A percentile compares a stretch with the other conserved stretches of the same genome.
Evolutionary conservation across 2,888 invertebrate genomes (phyloP).

Genomic region (Andrena marginata): DNA sequence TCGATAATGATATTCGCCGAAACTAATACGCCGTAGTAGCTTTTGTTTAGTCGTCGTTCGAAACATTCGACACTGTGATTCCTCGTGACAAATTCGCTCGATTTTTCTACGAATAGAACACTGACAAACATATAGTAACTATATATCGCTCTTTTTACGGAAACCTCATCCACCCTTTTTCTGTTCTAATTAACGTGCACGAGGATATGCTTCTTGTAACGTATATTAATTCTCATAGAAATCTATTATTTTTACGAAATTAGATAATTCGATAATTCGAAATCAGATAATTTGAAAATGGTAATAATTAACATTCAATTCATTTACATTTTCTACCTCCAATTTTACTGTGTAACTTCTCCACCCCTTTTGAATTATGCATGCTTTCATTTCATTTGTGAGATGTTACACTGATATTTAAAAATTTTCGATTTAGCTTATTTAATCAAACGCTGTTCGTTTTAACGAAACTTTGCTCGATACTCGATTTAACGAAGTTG

Average conservation of each 20-base stretch:
- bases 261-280: not conserved
- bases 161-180: not conserved
- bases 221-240: not conserved
- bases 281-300: not conserved
- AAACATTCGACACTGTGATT: constrained; percentile 16
- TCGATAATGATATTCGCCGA: constrained; percentile 58
- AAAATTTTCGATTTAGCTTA: too few relatives aligned
- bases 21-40: constrained; percentile 22
- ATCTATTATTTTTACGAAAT: not conserved
- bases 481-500: not conserved
- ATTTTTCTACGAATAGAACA: constrained; percentile 4
- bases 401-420: too few relatives aligned
- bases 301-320: not conserved
- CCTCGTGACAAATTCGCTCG: constrained; percentile 29
- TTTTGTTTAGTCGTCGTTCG: constrained; percentile 30
- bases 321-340: too few relatives aligned
- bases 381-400: too few relatives aligned
- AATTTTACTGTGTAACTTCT: too few relatives aligned
- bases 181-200: not conserved
- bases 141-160: not conserved
- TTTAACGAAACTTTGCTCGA: not conserved
- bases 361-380: too few relatives aligned
- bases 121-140: not conserved
- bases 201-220: not conserved
- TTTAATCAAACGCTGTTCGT: too few relatives aligned